Conservation (phyloP, 2,113 vertebrate species). For the Thamnophis sirtalis region DNA sequence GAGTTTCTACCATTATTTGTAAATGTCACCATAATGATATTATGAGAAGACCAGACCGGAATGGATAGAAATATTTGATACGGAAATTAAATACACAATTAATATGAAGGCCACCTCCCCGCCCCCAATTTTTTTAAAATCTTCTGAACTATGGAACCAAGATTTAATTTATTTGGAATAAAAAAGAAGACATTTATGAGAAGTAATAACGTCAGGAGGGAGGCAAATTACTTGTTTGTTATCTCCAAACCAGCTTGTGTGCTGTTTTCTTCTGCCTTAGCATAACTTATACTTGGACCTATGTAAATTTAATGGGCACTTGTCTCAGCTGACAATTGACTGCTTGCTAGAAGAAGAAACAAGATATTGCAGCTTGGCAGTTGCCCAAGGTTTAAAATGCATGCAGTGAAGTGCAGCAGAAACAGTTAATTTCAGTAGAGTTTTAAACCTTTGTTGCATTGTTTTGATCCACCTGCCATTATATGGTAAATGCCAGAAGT, state of each 20-base stretch:
- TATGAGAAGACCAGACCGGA: not conserved
- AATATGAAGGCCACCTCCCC: not conserved
- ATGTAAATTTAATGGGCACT: conserved; percentile 59
- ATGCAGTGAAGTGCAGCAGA: not conserved
- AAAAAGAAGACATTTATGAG: not conserved
- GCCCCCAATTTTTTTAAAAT: not conserved
- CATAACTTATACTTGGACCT: conserved; percentile 35
- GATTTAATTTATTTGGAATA: conserved; percentile 2
- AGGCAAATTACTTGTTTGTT: not conserved
- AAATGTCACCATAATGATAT: not conserved
- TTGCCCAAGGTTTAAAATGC: conserved; percentile 30
- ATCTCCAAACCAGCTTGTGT: conserved; percentile 19
- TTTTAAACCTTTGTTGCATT: not conserved
- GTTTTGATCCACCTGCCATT: not conserved
- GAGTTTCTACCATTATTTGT: not conserved
- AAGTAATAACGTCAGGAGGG: not conserved
- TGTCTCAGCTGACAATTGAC: conserved; percentile 50
- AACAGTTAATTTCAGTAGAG: conserved; percentile 3
- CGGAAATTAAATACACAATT: not conserved
- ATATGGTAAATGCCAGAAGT: not conserved
- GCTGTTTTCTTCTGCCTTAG: conserved; percentile 12
- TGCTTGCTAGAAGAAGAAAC: conserved; percentile 39
- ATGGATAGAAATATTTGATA: not conserved
- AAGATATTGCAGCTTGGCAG: conserved; percentile 28
- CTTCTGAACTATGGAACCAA: not conserved